Evolutionary conservation across 1,140 invertebrate genomes (phyloP).

Genomic region (Cardiocondyla obscurior): DNA sequence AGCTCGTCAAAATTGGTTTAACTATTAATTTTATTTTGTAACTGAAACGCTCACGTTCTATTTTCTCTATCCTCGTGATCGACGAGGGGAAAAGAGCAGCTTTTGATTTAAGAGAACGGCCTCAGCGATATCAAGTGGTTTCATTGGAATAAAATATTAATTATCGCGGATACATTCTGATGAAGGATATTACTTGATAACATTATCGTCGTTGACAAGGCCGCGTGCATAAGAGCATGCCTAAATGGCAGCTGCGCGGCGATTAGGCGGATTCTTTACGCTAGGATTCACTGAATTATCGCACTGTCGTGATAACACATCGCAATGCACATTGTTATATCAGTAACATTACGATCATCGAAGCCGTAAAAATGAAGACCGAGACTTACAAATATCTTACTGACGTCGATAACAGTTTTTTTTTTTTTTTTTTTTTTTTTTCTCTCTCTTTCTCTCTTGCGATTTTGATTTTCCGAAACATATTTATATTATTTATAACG

Average conservation of each 20-base stretch:
- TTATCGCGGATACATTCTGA: background rate
- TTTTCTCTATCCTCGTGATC: background rate
- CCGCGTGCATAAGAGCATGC: conserved; percentile 18
- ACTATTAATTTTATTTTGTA: no score
- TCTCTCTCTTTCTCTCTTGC: no score
- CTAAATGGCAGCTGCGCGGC: conserved; percentile 2
- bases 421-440: no score
- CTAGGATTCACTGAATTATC: conserved; percentile 18
- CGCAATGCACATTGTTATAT: background rate
- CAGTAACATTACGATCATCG: background rate
- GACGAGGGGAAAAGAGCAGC: background rate
- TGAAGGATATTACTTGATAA: conserved; percentile 9
- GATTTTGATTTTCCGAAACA: no score
- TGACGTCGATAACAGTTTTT: background rate
- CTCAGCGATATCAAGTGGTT: background rate
- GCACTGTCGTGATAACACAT: conserved; percentile 5
- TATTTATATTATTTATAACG: background rate
- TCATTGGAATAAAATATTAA: conserved; percentile 10
- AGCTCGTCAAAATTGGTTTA: no score
- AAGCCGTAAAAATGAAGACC: background rate
- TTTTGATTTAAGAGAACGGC: background rate
- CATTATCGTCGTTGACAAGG: conserved; percentile 24
- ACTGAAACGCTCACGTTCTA: no score
- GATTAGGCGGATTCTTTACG: conserved; percentile 33
- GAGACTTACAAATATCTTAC: background rate